Evolutionary conservation across 64 coral and sea anemone genomes (phyloP), one percentile per base, ranked within the genome.

Genomic region (Dendronephthya gigantea): DNA sequence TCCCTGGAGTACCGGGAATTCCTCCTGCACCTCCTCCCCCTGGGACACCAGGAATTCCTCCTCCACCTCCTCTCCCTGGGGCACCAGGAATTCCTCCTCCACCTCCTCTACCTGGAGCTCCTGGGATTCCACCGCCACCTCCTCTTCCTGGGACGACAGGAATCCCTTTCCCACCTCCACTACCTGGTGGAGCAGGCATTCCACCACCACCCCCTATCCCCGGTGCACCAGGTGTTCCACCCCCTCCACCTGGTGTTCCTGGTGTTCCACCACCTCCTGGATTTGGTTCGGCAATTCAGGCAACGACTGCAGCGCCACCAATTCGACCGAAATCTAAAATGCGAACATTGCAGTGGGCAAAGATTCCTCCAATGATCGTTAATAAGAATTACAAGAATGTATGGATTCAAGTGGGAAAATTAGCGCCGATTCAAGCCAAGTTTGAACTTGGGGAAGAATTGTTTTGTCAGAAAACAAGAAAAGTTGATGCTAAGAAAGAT

Each of bases 401-500:
- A 0, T 98, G 95, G 95, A 32, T 91, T 0, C 55, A 89, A 27
- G 95, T 98, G 2, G 50, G 87, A 22, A 85, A 76, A 14, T 50
- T 98, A 43, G 81, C 48, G 4, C 83, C 88, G 0, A 70, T 98
- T 0, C 95, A 93, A 38, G 92, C 92, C 22, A 92, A 98, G 72
- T 98, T 98, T 49, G 59, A 84, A 0, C 89, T 98, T 34, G 92
- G 90, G 37, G 95, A 98, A 39, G 95, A 98, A 59, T 82, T 90
- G 84, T 98, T 98, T 91, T 98, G 95, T 40, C 95, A 98, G 58
- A 98, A 98, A 50, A 93, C 89, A 41, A 85, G 84, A 27, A 65
- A 29, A 34, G 85, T 81, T 7, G 86, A 65, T 7, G 62, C 81
- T n/a, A 87, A 92, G 16, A 90, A 98, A 35, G 83, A 88, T 23